Evolutionary conservation across 1,140 invertebrate genomes (phyloP).

Genomic region (Anoplophora glabripennis): DNA sequence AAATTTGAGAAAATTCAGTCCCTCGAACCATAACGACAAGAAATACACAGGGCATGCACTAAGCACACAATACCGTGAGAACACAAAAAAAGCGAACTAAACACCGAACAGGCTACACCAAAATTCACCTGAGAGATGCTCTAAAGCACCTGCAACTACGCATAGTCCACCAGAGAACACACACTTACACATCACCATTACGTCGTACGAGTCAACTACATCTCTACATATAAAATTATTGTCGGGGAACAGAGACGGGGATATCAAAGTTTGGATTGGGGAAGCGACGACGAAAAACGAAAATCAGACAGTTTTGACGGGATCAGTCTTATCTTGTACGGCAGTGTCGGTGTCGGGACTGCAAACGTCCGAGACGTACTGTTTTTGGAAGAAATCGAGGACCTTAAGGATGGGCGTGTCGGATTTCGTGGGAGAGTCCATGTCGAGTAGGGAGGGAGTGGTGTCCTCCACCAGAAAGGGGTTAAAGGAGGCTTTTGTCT

Average conservation of each 20-base stretch:
- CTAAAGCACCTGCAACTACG: background rate
- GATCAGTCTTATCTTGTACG: background rate
- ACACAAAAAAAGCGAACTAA: background rate
- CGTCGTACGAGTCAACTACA: constrained; percentile 2
- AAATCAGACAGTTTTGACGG: background rate
- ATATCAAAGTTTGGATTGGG: background rate
- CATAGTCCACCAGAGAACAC: constrained; percentile 1
- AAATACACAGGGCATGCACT: too few species aligned
- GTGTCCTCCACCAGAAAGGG: constrained; percentile 55
- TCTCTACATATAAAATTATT: constrained; percentile 7
- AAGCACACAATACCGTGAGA: too few species aligned
- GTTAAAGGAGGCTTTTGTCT: constrained; percentile 50
- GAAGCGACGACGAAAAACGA: background rate
- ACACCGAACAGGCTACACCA: background rate
- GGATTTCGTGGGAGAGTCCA: constrained; percentile 30
- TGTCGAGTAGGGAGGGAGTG: constrained; percentile 43
- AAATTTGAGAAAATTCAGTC: too few species aligned
- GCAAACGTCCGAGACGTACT: background rate
- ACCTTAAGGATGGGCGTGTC: constrained; percentile 39
- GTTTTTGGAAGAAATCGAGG: constrained; percentile 42
- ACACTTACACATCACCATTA: background rate
- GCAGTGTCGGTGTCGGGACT: too few species aligned
- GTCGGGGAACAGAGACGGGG: background rate
- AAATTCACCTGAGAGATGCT: constrained; percentile 10
- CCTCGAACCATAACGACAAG: too few species aligned